Evolutionary conservation across 2,113 vertebrate species (phyloP).

Genomic region (Rallus limicola): DNA sequence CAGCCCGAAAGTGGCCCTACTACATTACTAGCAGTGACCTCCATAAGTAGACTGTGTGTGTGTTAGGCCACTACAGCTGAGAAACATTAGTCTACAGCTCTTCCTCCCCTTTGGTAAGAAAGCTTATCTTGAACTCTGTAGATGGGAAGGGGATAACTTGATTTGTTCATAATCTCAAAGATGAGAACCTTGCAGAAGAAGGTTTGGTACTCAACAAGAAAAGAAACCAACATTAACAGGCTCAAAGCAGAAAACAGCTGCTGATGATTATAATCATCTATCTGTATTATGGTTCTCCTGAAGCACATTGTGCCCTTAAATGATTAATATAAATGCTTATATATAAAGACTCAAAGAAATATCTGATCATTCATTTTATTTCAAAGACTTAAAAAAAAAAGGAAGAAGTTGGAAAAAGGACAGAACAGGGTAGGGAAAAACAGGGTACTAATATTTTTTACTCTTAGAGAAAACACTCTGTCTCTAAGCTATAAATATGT

Average conservation of each 20-base stretch:
- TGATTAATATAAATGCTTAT: not conserved
- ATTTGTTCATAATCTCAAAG: not conserved
- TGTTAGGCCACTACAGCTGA: not conserved
- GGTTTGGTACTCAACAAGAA: not conserved
- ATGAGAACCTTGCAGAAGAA: not conserved
- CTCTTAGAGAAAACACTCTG: not conserved
- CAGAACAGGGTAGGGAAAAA: not conserved
- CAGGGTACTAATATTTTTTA: not conserved
- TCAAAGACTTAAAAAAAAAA: not conserved
- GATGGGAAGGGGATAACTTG: not conserved
- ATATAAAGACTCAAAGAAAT: not conserved
- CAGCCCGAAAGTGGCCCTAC: not conserved
- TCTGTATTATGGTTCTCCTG: not conserved
- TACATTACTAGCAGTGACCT: not conserved
- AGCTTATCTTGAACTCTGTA: not conserved
- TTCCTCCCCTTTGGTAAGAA: not conserved
- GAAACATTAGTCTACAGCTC: not conserved
- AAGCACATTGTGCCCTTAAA: not conserved
- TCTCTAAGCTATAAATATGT: not conserved
- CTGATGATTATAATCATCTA: not conserved
- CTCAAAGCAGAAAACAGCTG: not conserved
- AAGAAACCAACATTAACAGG: not conserved
- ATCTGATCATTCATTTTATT: not conserved
- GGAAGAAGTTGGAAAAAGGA: not conserved
- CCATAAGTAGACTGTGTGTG: not conserved